Base-by-base conservation (phyloP, 2,888 invertebrate genomes). In the Tipula helvola region DNA sequence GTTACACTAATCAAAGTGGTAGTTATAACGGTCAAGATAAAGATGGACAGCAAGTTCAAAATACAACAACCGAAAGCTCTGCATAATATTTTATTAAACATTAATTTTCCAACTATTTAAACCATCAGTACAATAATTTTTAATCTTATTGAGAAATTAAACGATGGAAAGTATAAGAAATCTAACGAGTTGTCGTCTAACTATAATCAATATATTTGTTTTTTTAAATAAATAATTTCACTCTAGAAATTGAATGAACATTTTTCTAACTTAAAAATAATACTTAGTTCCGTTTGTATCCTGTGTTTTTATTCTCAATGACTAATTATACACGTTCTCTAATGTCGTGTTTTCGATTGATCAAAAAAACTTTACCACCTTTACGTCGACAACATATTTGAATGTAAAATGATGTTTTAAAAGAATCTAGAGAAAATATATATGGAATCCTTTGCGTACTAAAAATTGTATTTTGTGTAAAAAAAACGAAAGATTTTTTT, bases 31-130 rank as follows among this genome's bases (percentile, higher is more conserved):
- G 52, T 16, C 47, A 36, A 36, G 86, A 86, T 10, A 86, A 86
- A 39, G 52, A 89, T 90, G 91, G 90, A 88, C 91, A 91, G 88
- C 91, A 90, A 89, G 90, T 91, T 88, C 91, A 91, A 89, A 91
- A 91, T 89, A 92, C 91, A 88, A 91, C 90, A 89, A 91, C 91
- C 87, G 91, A 91, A 90, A 91, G 91, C 89, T 90, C 90, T 89
- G 91, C 91, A 89, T 91, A 91, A 90, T 87, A 83, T 87, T 71
- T 71, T 71, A 71, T 71, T 71, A 18, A 71, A 18, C 18, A 28
- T 71, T 57, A 39, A 16, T 71, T 71, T 71, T 71, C 71, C 71
- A 71, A 71, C 71, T 71, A 71, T 71, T 28, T 71, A 28, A 10
- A 71, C 71, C 71, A 71, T 71, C 71, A 71, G 71, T 71, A 71